These are phyloP conservation scores for Eurosta solidaginis DNA, from an alignment of 1,140 invertebrate genomes.

Conservation along the genomic window DNA sequence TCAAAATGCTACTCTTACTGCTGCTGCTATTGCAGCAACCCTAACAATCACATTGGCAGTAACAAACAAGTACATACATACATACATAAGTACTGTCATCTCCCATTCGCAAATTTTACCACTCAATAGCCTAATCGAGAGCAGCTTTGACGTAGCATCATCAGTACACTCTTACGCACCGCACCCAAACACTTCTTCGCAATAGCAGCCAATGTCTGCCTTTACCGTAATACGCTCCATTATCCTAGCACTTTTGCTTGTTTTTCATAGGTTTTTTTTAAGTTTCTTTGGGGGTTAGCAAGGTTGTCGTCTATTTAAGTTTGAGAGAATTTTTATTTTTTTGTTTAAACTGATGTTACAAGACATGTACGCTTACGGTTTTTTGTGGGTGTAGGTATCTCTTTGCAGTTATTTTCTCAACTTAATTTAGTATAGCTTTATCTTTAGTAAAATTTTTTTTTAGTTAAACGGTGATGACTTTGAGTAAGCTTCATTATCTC, in stretches of 20 bases:
- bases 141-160: background rate
- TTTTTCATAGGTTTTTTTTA: background rate
- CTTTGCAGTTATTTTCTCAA: background rate
- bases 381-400: background rate
- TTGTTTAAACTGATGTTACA: background rate
- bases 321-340: background rate
- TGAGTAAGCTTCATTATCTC: background rate
- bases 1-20: background rate
- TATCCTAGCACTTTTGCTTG: background rate
- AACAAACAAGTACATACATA: background rate
- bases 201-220: conserved; percentile 7
- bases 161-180: background rate
- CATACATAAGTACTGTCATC: background rate
- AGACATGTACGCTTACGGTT: background rate
- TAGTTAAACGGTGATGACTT: background rate
- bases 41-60: background rate
- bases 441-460: background rate
- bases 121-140: background rate
- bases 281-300: background rate
- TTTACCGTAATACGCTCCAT: background rate
- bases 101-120: background rate
- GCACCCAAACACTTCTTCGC: conserved; percentile 7
- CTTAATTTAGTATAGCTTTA: background rate
- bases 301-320: background rate
- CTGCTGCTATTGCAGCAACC: background rate